phyloP scores from a whole-genome alignment of 2,888 invertebrate genomes.

The Agrotis segetum region DNA sequence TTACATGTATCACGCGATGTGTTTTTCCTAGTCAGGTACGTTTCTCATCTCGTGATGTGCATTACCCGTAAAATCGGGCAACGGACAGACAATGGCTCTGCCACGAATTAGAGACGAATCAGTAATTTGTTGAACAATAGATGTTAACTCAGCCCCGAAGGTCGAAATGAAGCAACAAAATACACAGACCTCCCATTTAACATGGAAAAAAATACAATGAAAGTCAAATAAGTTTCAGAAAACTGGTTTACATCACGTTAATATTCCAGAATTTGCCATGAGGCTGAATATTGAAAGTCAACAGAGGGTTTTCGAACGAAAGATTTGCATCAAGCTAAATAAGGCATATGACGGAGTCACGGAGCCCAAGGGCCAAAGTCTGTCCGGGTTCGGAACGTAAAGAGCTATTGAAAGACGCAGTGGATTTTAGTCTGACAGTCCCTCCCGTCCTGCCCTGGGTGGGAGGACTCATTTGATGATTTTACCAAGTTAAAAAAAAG shows the following conservation, averaged over 20 bases:
- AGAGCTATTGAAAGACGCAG: too few species aligned
- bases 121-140: constrained; percentile 87
- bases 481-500: too few species aligned
- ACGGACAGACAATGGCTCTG: constrained; percentile 83
- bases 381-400: too few species aligned
- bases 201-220: constrained; percentile 68
- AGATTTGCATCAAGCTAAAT: constrained; percentile 10
- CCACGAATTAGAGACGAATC: constrained; percentile 86
- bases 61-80: constrained; percentile 84
- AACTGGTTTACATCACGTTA: constrained; percentile 40
- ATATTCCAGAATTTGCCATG: constrained; percentile 16
- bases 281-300: constrained; percentile 26
- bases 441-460: too few species aligned
- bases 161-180: constrained; percentile 80
- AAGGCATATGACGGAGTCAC: not conserved
- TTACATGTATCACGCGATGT: constrained; percentile 61
- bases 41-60: constrained; percentile 72
- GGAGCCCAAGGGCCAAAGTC: too few species aligned
- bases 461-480: too few species aligned
- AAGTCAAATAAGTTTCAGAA: constrained; percentile 60
- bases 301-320: constrained; percentile 22
- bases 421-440: too few species aligned
- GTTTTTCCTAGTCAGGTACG: constrained; percentile 61
- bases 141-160: constrained; percentile 86
- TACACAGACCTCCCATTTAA: constrained; percentile 69